Evolutionary conservation across 2,888 invertebrate genomes (phyloP).

Genomic region (Carcina quercana): DNA sequence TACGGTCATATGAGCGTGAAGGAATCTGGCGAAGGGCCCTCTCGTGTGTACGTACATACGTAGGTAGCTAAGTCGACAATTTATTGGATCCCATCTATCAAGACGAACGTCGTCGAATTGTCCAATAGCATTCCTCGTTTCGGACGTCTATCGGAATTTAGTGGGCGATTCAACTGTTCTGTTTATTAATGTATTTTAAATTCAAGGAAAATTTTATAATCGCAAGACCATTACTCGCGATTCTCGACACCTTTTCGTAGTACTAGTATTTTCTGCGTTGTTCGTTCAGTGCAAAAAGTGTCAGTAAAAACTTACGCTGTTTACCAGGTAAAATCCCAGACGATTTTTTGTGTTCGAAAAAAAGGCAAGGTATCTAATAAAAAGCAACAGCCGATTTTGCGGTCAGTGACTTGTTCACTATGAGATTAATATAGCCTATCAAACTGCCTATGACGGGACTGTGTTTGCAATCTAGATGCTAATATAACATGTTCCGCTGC

Average conservation of each 20-base stretch:
- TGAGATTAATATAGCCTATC: conserved; percentile 10
- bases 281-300: no score
- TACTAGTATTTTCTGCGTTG: no score
- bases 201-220: no score
- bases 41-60: conserved; percentile 6
- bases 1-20: conserved; percentile 17
- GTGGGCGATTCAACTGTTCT: conserved; percentile 29
- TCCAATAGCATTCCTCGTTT: conserved; percentile 52
- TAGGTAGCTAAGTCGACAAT: conserved; percentile 41
- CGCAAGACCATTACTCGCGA: no score
- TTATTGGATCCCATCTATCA: conserved; percentile 57
- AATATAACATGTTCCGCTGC: not conserved
- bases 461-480: not conserved
- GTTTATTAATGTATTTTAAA: conserved; percentile 30
- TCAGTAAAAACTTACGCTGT: no score
- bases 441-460: conserved; percentile 4
- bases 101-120: conserved; percentile 41
- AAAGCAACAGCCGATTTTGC: conserved; percentile 7
- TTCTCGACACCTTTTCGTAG: no score
- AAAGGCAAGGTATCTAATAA: conserved; percentile 6
- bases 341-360: no score
- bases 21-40: conserved; percentile 20
- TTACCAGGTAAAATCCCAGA: no score
- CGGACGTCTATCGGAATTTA: conserved; percentile 37
- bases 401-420: conserved; percentile 13